phyloP scores from a whole-genome alignment of 53 echinoderm and acorn worm genomes.

The Mesocentrotus franciscanus region DNA sequence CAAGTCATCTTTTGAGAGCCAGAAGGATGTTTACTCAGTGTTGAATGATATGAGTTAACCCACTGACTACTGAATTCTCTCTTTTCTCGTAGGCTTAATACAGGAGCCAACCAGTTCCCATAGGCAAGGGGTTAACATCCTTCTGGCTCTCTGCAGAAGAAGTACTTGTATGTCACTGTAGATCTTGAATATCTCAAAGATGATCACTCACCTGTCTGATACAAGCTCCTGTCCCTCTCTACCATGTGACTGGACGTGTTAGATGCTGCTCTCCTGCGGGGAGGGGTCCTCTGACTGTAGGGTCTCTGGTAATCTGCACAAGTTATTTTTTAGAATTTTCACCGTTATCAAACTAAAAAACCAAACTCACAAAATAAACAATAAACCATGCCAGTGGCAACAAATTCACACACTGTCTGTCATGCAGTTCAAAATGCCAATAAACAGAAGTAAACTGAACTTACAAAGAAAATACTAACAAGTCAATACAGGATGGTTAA shows the following conservation, averaged over 20 bases:
- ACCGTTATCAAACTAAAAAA: too few relatives aligned
- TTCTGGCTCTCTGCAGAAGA: too few relatives aligned
- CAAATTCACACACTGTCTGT: not conserved
- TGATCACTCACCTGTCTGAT: constrained; percentile 43
- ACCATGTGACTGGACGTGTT: not conserved
- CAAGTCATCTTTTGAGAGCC: too few relatives aligned
- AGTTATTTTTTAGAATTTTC: not conserved
- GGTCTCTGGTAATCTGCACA: constrained; percentile 61
- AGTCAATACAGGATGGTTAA: too few relatives aligned
- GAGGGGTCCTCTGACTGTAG: constrained; percentile 50
- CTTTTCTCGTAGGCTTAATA: too few relatives aligned
- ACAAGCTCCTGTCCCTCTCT: constrained; percentile 30
- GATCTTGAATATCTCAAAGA: not conserved
- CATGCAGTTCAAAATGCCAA: not conserved
- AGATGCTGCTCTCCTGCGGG: constrained; percentile 12
- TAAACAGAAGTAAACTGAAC: not conserved
- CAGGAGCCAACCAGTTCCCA: too few relatives aligned
- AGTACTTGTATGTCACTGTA: too few relatives aligned
- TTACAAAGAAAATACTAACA: not conserved
- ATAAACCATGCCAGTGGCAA: constrained; percentile 19
- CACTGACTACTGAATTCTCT: too few relatives aligned
- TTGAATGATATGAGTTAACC: too few relatives aligned
- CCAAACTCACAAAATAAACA: too few relatives aligned
- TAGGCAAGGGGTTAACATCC: too few relatives aligned
- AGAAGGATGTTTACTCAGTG: too few relatives aligned